Base-by-base conservation (phyloP, 92 coral and sea anemone species). In the Epizoanthus stellaris region DNA sequence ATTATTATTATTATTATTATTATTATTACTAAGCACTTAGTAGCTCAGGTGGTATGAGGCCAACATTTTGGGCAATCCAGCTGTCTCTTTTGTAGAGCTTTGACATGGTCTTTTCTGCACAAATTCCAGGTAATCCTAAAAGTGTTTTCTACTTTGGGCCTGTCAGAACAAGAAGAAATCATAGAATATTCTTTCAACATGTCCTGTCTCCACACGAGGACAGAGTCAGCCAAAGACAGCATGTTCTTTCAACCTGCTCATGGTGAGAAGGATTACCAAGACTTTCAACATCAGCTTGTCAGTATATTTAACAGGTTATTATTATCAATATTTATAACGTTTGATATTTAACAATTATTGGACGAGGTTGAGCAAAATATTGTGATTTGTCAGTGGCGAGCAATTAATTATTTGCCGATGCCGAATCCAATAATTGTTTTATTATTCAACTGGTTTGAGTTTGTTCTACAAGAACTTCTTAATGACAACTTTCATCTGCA, bases 221-320 rank as follows among this genome's bases (percentile, higher is more conserved):
- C 45, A 52, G 91, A 87, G 36, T 17, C 63, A 4, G 20, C 43
- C 34, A 38, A 54, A 11, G 67, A 62, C 70, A 82, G 93, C 16
- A 60, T 92, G 5, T 88, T 94, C 59, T 91, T 94, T 71, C 88
- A 87, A 34, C 95, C 95, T 39, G 42, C 36, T 38, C 63, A 86
- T 23, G 13, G 64, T 20, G 74, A 69, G 61, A 86, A 63, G 40
- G 93, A 89, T 58, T 85, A 56, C 64, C 61, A 72, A 4, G 68
- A 36, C 40, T 67, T 92, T 67, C 89, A 85, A 43, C 87, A 77
- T 20, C 90, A 92, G 57, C 83, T 94, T 43, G 86, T 90, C 21
- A 75, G 73, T 57, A 70, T 68, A 1, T 92, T 92, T 25, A 94
- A 94, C 93, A 94, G 83, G 83, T 79, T 39, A 43, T 70, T 38